A percentile compares a stretch with the other conserved stretches of the same genome.
Conservation (phyloP, 2,888 invertebrate species). For the Eupithecia exiguata region DNA sequence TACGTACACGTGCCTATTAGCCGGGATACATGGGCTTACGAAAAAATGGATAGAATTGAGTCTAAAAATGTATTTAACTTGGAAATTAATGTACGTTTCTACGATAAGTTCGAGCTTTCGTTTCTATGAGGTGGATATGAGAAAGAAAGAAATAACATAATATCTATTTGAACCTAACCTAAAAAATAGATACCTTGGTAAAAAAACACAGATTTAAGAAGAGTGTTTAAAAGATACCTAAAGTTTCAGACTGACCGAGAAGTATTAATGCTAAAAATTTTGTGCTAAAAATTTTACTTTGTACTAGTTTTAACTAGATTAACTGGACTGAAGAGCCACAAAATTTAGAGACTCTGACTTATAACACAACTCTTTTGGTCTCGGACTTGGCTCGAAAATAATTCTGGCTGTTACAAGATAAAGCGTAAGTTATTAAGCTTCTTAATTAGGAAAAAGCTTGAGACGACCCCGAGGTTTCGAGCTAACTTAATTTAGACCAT, state of each 20-base stretch:
- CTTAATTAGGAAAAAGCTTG: not conserved
- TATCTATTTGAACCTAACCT: no score
- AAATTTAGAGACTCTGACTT: not conserved
- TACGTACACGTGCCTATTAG: conserved; percentile 53
- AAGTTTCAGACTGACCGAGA: not conserved
- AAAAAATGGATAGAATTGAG: not conserved
- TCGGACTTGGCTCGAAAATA: not conserved
- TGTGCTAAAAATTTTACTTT: not conserved
- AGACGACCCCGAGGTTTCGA: not conserved
- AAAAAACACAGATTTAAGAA: no score
- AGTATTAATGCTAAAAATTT: not conserved
- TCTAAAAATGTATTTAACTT: not conserved
- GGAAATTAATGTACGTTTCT: not conserved
- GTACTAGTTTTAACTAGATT: no score
- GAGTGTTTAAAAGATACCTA: no score
- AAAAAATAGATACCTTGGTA: no score
- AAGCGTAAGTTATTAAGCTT: not conserved
- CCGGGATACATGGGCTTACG: not conserved
- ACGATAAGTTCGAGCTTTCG: not conserved
- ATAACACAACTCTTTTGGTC: not conserved
- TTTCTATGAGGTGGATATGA: not conserved
- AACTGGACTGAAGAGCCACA: no score
- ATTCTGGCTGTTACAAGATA: not conserved
- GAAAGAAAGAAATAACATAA: no score
- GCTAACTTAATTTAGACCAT: no score